Evolutionary conservation across 2,888 invertebrate species (phyloP), one percentile per base, ranked within the genome.

Genomic region (Neoaliturus tenellus): DNA sequence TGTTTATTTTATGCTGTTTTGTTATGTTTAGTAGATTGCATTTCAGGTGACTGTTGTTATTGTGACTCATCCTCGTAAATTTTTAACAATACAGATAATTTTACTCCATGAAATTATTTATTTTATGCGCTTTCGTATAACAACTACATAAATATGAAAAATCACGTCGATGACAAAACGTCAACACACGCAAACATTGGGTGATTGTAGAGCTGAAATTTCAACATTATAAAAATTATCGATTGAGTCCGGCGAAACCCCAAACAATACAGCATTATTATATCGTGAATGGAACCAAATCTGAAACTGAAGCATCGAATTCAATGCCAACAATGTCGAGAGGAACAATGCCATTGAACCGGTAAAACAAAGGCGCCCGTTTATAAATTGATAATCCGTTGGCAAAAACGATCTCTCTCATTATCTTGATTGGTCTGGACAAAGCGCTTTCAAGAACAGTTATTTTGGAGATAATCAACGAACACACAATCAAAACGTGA

Each of bases 401-500:
- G 75, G 44, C 39, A 71, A 71, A 75, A 75, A 44, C 41, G 75
- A 75, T 75, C 75, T 75, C 75, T 12, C 71, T 75, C 75, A 75
- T 75, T 75, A 75, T 75, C 44, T 44, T 35, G 75, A 75, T 75
- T 75, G 39, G 39, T 75, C 17, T 48, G 41, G 39, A 75, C 75
- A 75, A 48, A 44, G 75, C 44, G n/a, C 44, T 44, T 75, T 75
- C 75, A 48, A 28, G 39, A 39, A 75, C 35, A 75, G 75, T 75
- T 39, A 75, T 75, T 75, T 75, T 75, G 75, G 75, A 75, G 75
- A 75, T 75, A 75, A 75, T 75, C 75, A 25, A 28, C 10, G 75
- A 28, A 75, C 75, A 75, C 44, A 75, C 39, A 75, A 75, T 44
- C 48, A 48, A 48, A 75, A 44, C 44, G 75, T 75, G 75, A 44